Conservation (phyloP, 2,113 vertebrate species). For the Tinamus guttatus region DNA sequence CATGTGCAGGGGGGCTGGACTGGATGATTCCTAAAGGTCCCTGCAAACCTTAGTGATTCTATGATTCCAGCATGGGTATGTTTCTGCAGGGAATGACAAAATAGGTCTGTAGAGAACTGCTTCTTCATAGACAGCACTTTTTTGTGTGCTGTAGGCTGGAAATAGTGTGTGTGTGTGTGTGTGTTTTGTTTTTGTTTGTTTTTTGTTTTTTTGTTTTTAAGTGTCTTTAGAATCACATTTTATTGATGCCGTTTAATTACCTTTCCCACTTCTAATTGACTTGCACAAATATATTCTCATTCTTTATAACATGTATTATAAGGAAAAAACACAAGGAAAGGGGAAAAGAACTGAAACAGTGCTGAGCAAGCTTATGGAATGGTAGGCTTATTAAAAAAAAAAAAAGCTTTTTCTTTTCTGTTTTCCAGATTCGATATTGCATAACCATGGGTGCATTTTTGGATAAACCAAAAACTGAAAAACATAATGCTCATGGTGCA, state of each 20-base stretch:
- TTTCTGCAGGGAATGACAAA: neutral
- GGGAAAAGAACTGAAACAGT: neutral
- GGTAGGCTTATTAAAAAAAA: neutral
- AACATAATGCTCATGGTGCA: slow-evolving; percentile 92
- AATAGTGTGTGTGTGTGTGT: neutral
- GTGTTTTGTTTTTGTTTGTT: too few relatives aligned
- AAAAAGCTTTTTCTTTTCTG: slow-evolving; percentile 48
- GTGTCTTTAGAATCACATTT: neutral
- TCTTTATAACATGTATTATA: neutral
- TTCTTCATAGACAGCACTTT: neutral
- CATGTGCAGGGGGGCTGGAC: too few relatives aligned
- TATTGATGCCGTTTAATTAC: neutral
- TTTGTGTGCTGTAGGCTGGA: neutral
- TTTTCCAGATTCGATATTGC: slow-evolving; percentile 83
- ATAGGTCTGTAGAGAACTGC: neutral
- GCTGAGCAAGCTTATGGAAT: neutral
- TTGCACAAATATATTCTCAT: neutral
- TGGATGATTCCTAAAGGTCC: too few relatives aligned
- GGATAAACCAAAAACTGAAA: slow-evolving; percentile 99
- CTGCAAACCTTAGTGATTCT: too few relatives aligned
- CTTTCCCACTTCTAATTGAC: neutral
- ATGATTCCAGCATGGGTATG: neutral
- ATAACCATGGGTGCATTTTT: slow-evolving; percentile 98
- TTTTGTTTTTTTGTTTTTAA: neutral
- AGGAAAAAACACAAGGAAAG: neutral